These are phyloP conservation scores for Zeugodacus cucurbitae DNA, from an alignment of 1,140 invertebrate genomes.

Conservation along the genomic window DNA sequence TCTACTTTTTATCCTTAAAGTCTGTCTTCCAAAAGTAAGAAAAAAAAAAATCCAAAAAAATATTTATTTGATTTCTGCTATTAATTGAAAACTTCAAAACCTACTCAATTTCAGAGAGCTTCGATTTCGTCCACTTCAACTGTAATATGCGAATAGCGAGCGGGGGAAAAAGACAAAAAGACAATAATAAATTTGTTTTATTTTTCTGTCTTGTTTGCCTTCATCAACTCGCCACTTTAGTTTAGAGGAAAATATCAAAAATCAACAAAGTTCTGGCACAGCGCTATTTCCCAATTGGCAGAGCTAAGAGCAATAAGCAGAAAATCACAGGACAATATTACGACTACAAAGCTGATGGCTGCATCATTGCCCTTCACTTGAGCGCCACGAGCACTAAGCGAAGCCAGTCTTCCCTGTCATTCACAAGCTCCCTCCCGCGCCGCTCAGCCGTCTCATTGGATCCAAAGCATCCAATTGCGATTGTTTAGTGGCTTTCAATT, in stretches of 20 bases:
- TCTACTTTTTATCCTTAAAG: no score
- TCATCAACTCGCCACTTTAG: neutral
- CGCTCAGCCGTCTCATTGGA: neutral
- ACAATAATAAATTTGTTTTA: neutral
- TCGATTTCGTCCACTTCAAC: no score
- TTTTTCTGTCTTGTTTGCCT: neutral
- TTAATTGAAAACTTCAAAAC: no score
- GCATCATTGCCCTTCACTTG: neutral
- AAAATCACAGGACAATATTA: neutral
- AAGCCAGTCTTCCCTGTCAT: neutral
- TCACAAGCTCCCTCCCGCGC: neutral
- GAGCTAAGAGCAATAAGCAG: neutral
- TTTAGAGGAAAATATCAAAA: neutral
- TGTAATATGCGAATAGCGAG: no score
- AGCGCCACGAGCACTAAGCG: no score
- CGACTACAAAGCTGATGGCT: neutral
- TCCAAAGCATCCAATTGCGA: neutral
- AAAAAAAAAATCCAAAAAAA: no score
- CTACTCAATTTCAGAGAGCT: no score
- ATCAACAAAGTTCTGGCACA: neutral
- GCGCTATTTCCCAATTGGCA: neutral
- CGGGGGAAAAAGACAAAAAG: neutral
- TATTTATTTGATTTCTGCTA: no score
- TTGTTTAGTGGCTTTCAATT: slow-evolving; percentile 6
- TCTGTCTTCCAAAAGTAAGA: no score